phyloP scores from a whole-genome alignment of 2,113 vertebrate genomes.

The Leptobrachium leishanense region DNA sequence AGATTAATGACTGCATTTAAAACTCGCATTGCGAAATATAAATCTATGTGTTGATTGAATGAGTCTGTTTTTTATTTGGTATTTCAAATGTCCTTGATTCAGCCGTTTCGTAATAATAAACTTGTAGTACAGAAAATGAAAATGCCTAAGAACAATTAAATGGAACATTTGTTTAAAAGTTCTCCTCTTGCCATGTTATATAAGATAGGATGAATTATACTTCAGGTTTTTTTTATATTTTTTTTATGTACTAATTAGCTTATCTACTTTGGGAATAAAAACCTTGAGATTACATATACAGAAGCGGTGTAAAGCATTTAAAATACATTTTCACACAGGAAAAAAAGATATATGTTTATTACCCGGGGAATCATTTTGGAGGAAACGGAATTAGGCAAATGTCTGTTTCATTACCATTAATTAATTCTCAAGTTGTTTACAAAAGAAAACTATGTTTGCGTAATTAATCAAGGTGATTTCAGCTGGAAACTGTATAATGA shows the following conservation, averaged over 20 bases:
- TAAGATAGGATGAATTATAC: not conserved
- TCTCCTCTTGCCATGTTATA: not conserved
- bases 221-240: not conserved
- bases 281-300: not conserved
- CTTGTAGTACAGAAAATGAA: not conserved
- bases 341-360: constrained; percentile 1
- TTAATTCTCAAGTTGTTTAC: constrained; percentile 18
- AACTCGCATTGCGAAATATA: constrained; percentile 38
- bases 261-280: not conserved
- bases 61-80: constrained; percentile 28
- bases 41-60: constrained; percentile 33
- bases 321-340: not conserved
- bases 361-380: constrained; percentile 11
- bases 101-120: constrained; percentile 8
- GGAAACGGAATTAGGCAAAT: constrained; percentile 17
- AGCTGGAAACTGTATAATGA: constrained; percentile 7
- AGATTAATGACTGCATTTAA: constrained; percentile 46
- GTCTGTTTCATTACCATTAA: constrained; percentile 27
- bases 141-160: too few species aligned
- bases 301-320: not conserved
- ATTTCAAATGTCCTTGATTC: constrained; percentile 27
- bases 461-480: constrained; percentile 2
- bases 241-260: not conserved
- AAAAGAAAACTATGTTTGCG: constrained; percentile 12
- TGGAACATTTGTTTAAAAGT: not conserved